phyloP scores from a whole-genome alignment of 2,797 vertebrate species.

The Rhinatrema bivittatum region DNA sequence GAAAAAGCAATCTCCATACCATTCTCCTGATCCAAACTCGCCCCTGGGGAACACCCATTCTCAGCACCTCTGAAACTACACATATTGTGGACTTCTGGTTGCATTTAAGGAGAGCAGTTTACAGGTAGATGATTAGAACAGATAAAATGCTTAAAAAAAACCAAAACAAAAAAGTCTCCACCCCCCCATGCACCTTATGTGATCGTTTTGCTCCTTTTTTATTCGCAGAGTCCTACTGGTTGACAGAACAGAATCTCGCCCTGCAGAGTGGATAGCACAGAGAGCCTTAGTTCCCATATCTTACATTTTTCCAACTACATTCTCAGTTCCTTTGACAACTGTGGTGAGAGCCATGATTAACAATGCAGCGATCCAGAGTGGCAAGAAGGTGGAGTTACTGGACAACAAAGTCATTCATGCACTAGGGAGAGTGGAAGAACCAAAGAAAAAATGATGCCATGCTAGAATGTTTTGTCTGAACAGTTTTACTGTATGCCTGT shows the following conservation, averaged over 20 bases:
- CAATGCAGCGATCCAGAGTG: constrained; percentile 20
- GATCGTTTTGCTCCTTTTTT: too few relatives aligned
- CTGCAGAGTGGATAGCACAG: constrained; percentile 54
- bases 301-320: constrained; percentile 38
- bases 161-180: too few relatives aligned
- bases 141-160: too few relatives aligned
- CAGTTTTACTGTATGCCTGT: too few relatives aligned
- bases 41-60: too few relatives aligned
- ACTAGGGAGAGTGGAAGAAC: constrained; percentile 39
- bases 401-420: constrained; percentile 62
- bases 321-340: constrained; percentile 51
- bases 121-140: too few relatives aligned
- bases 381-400: constrained; percentile 54
- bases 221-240: constrained; percentile 49
- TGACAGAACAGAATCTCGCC: constrained; percentile 57
- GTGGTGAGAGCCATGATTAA: constrained; percentile 54
- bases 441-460: neutral
- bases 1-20: too few relatives aligned
- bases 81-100: too few relatives aligned
- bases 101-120: too few relatives aligned
- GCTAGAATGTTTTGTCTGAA: neutral
- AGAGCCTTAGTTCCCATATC: constrained; percentile 49
- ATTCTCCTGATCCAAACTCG: too few relatives aligned
- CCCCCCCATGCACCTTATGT: too few relatives aligned
- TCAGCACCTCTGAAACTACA: too few relatives aligned